Evolutionary conservation across 2,113 vertebrate genomes (phyloP), one percentile per base, ranked within the genome.

Genomic region (Oncorhynchus nerka): DNA sequence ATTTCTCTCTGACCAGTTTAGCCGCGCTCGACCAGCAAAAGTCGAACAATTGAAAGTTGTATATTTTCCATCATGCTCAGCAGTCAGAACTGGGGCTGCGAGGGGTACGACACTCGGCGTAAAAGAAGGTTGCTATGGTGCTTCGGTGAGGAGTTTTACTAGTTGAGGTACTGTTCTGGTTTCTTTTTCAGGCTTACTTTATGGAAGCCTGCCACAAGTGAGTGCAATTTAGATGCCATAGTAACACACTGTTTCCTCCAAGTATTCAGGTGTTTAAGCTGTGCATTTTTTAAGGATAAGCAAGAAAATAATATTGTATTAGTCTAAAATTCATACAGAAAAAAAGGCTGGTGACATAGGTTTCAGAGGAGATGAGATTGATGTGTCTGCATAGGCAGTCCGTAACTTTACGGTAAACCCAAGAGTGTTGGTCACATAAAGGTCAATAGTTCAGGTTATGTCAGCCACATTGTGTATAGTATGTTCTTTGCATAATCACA

Each of bases 1-100:
- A 94, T 93, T 79, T 90, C 89, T 93, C 91, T 93, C 69, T 85
- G 89, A 83, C 82, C 84, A 71, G 75, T 79, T 76, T 75, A 80
- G 76, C 81, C 62, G 45, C 78, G 88, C 88, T 86, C 77, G n/a
- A 75, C 79, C 89, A 88, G 90, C 89, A 90, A 89, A 86, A 82
- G 80, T 74, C 71, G 76, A 90, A 90, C 71, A 88, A 86, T 81
- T 85, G 79, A 83, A 83, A 74, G 82, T 84, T 85, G 86, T 82
- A 80, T 70, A 71, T 83, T 91, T 91, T 89, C 76, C 78, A 73
- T 77, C 39, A 32, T 74, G 81, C 87, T 91, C 90, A 92, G 89
- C 86, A 90, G 73, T 85, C 87, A 71, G 80, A 78, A 71, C 70
- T 78, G 71, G 71, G 61, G 57, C 57, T 75, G 74, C 20, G 65